Percentiles rank a stretch among this genome's conserved stretches.
Evolutionary conservation across 2,113 vertebrate species (phyloP).

Genomic region (Cololabis saira): DNA sequence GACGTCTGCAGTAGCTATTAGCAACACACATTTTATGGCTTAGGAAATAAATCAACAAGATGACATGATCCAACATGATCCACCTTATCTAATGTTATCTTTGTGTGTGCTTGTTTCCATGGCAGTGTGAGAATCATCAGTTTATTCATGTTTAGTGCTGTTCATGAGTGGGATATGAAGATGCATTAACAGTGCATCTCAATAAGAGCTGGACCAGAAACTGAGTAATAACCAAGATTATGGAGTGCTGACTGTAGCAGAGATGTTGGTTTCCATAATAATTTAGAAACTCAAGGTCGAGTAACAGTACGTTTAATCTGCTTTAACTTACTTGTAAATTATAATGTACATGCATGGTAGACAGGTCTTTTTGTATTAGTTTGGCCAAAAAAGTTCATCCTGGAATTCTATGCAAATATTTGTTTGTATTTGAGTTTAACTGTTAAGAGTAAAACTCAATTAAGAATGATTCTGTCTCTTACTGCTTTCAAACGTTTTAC

Average conservation of each 20-base stretch:
- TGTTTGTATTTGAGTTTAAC: not conserved
- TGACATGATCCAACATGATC: too few species aligned
- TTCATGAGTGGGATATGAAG: slow-evolving; percentile 27
- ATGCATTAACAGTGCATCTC: slow-evolving; percentile 11
- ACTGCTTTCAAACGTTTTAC: too few species aligned
- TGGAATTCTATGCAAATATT: not conserved
- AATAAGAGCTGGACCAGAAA: slow-evolving; percentile 9
- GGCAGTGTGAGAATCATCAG: slow-evolving; percentile 41
- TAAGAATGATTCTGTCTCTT: too few species aligned
- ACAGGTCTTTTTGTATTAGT: slow-evolving; percentile 1
- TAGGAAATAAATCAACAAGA: too few species aligned
- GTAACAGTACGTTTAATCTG: not conserved
- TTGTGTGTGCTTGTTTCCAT: slow-evolving; percentile 55
- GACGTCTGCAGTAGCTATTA: not conserved
- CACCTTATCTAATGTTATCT: not conserved
- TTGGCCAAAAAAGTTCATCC: not conserved
- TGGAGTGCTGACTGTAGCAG: slow-evolving; percentile 7
- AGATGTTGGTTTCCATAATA: not conserved
- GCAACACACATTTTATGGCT: not conserved
- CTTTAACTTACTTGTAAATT: slow-evolving; percentile 16
- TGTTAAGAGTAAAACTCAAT: too few species aligned
- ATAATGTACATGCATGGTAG: slow-evolving; percentile 6
- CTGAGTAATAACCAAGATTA: slow-evolving; percentile 5
- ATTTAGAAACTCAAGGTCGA: slow-evolving; percentile 13
- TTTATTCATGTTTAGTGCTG: slow-evolving; percentile 26